Evolutionary conservation across 1,140 invertebrate genomes (phyloP), one percentile per base, ranked within the genome.

Genomic region (Pseudomyrmex sp.): DNA sequence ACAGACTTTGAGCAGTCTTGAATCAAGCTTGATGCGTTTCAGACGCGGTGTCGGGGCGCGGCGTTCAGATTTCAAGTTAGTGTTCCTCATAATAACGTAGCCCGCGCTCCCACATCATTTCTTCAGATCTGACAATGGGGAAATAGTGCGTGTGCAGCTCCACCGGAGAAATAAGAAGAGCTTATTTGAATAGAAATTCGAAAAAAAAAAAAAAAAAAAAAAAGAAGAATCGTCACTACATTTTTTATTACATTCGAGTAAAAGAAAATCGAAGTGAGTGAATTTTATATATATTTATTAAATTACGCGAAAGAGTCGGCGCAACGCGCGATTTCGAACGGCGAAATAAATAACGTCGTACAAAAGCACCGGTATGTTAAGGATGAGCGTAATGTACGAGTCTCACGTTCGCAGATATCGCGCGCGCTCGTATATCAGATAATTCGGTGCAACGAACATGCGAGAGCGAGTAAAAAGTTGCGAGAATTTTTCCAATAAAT

Each of bases 1-100:
- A 83, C 68, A 59, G 73, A 44, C 86, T 83, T 73, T 59, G 56
- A 69, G 52, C 74, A 63, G 74, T 20, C 82, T 72, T 61, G 76
- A 48, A 84, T 84, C 82, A 73, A 46, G 62, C 20, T 20, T n/a
- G 69, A 20, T 35, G 61, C 58, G 84, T 72, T 74, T 0, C 68
- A 68, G 52, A 26, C 35, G 69, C 63, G 46, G 12, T 23, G 23
- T 46, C n/a, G 46, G 44, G 48, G 58, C 9, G 56, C 9, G 56
- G 50, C 48, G 50, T n/a, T 61, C 48, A 84, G 73, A 75, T 82
- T 86, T 83, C 58, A 15, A 15, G 20, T 70, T 15, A 15, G 20
- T 73, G 72, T 83, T 48, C 48, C 68, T 20, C 80, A 61, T 79
- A 61, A 63, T 35, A 50, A 46, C 13, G 58, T 65, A 52, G 80